Conservation (phyloP, 2,797 vertebrate species). For the Delichon dasypus region DNA sequence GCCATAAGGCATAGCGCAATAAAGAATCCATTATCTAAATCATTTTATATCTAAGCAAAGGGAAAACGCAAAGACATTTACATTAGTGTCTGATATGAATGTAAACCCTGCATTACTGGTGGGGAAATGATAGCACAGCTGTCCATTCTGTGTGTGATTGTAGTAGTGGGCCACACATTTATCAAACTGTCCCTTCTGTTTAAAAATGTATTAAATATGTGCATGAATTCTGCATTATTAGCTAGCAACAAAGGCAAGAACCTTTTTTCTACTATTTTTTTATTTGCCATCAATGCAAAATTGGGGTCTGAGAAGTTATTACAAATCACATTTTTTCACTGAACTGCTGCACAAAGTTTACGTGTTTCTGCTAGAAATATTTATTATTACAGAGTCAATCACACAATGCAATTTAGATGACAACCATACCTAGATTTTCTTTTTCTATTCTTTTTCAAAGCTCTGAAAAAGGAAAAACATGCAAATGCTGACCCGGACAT, state of each 20-base stretch:
- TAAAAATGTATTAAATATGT: conserved; percentile 8
- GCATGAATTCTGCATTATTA: neutral
- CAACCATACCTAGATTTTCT: neutral
- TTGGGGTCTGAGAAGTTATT: neutral
- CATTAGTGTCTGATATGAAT: neutral
- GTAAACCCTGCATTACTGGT: neutral
- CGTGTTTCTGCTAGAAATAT: neutral
- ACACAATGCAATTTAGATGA: neutral
- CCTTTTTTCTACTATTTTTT: neutral
- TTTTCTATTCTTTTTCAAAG: neutral
- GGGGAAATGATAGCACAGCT: neutral
- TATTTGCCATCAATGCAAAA: neutral
- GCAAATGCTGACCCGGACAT: neutral
- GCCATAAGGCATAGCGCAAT: conserved; percentile 27
- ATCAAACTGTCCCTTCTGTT: conserved; percentile 19
- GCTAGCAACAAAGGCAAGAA: neutral
- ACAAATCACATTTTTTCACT: neutral
- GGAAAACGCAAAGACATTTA: conserved; percentile 41
- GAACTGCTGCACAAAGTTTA: neutral
- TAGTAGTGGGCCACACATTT: neutral
- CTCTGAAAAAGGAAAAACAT: neutral
- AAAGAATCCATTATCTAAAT: conserved; percentile 42
- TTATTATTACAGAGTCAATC: neutral
- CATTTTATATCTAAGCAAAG: conserved; percentile 45
- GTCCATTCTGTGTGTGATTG: neutral